Evolutionary conservation across 2,888 invertebrate genomes (phyloP).

Genomic region (Hipparchia sbordonii): DNA sequence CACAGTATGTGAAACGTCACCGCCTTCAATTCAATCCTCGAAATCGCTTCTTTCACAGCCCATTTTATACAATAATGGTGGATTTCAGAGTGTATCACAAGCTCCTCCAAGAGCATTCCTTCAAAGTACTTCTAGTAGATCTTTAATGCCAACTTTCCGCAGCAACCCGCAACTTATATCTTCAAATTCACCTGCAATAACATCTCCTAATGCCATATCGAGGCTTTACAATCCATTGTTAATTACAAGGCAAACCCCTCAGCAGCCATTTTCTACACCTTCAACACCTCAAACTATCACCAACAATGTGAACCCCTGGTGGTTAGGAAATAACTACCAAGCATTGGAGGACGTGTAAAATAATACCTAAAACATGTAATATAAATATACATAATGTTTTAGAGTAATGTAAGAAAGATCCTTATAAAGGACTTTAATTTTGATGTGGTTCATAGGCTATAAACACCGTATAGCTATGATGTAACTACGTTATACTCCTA

Average conservation of each 20-base stretch:
- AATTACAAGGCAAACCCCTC: slow-evolving; percentile 47
- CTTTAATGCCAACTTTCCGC: slow-evolving; percentile 19
- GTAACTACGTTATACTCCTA: slow-evolving; percentile 32
- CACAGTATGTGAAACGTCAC: slow-evolving; percentile 86
- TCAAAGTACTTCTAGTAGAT: slow-evolving; percentile 20
- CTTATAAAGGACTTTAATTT: not conserved
- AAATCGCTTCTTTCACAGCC: slow-evolving; percentile 15
- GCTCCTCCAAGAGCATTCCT: slow-evolving; percentile 31
- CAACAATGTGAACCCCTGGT: slow-evolving; percentile 51
- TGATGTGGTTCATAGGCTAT: slow-evolving; percentile 42
- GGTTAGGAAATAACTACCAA: slow-evolving; percentile 52
- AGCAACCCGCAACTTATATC: slow-evolving; percentile 29
- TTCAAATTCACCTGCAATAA: not conserved
- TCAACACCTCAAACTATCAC: slow-evolving; percentile 31
- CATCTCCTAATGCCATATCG: slow-evolving; percentile 45
- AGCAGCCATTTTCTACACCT: slow-evolving; percentile 24
- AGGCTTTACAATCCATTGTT: slow-evolving; percentile 50
- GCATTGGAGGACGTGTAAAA: not conserved
- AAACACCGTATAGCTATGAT: slow-evolving; percentile 37
- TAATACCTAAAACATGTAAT: slow-evolving; percentile 23
- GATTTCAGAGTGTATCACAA: slow-evolving; percentile 29
- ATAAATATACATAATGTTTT: slow-evolving; percentile 31
- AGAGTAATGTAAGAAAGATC: not conserved
- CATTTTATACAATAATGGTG: slow-evolving; percentile 18
- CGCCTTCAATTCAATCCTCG: slow-evolving; percentile 39